Percentiles rank a stretch among this genome's conserved stretches.
These are phyloP conservation scores for Sebastes cheni DNA, from an alignment of 2,797 vertebrate species.

Conservation along the genomic window DNA sequence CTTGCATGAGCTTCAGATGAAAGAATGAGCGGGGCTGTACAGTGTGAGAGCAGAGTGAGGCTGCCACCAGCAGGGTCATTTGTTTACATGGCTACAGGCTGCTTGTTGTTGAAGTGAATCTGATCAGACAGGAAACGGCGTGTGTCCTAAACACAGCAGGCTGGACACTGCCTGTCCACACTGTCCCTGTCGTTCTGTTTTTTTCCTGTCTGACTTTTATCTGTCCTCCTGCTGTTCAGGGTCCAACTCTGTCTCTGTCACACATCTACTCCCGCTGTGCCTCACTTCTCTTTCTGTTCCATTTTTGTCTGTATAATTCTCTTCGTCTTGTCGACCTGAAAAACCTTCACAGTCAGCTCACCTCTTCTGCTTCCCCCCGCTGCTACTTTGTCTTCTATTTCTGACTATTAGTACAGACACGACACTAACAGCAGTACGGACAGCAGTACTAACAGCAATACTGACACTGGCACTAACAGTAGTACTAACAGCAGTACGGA, in stretches of 20 bases:
- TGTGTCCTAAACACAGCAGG: constrained; percentile 25
- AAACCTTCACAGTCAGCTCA: constrained; percentile 22
- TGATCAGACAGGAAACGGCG: constrained; percentile 32
- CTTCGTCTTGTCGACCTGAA: constrained; percentile 1
- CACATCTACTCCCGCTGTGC: constrained; percentile 4
- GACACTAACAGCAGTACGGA: background rate
- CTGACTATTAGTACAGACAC: background rate
- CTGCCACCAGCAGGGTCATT: background rate
- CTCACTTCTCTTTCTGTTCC: background rate
- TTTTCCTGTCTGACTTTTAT: constrained; percentile 28
- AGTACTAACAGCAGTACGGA: background rate
- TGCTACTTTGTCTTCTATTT: background rate
- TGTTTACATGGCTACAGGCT: constrained; percentile 30
- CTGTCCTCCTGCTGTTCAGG: constrained; percentile 21
- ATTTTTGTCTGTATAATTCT: background rate
- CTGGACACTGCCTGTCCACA: constrained; percentile 4
- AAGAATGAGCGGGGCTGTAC: background rate
- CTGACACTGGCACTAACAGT: background rate
- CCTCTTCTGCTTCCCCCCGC: background rate
- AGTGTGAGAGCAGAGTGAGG: background rate
- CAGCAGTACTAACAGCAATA: background rate
- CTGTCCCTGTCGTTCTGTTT: background rate
- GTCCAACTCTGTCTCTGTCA: background rate
- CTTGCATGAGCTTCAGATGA: background rate
- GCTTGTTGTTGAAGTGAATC: constrained; percentile 31